A percentile compares a stretch with the other conserved stretches of the same genome.
These are phyloP conservation scores for Microcebus lehilahytsara DNA, from an alignment of 2,113 vertebrate species.

Conservation along the genomic window DNA sequence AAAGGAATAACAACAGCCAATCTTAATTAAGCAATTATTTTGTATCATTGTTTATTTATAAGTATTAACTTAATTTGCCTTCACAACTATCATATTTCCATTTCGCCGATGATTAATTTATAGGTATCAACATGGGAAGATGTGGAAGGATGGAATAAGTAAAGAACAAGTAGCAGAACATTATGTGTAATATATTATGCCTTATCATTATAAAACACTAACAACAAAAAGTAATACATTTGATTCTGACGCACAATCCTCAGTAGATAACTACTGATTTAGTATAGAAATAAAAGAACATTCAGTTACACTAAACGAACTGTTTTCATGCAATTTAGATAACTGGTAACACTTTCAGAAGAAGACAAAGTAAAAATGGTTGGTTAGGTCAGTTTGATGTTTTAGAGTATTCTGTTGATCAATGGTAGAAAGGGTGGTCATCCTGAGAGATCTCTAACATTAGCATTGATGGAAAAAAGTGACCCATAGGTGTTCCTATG, in stretches of 20 bases:
- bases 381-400: neutral
- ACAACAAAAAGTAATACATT: neutral
- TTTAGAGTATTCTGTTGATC: neutral
- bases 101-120: conserved; percentile 5
- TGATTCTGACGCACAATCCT: neutral
- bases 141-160: neutral
- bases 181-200: neutral
- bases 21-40: conserved; percentile 39
- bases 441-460: neutral
- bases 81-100: neutral
- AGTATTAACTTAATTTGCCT: neutral
- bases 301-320: neutral
- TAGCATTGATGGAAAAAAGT: neutral
- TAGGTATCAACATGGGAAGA: neutral
- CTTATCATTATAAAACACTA: neutral
- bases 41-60: neutral
- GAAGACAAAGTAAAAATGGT: conserved; percentile 9
- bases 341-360: neutral
- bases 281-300: neutral
- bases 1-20: neutral
- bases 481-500: neutral
- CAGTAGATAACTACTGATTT: neutral
- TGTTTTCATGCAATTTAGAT: neutral
- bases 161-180: neutral
- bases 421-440: neutral